phyloP scores from a whole-genome alignment of 2,888 invertebrate genomes.

The Branchipolynoe longqiensis region DNA sequence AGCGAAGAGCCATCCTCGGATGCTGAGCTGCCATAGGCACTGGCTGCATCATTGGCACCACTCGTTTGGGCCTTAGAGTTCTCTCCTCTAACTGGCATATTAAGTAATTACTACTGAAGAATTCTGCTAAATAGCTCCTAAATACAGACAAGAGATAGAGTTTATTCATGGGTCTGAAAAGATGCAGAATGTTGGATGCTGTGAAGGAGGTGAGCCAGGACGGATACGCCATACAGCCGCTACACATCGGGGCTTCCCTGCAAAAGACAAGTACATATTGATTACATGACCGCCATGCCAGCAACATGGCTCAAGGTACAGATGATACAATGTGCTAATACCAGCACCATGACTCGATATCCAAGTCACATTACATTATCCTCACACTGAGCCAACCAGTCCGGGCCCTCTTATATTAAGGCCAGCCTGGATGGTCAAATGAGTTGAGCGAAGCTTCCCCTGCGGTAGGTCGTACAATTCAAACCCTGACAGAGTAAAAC shows the following conservation, averaged over 20 bases:
- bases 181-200: constrained; percentile 69
- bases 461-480: not conserved
- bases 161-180: constrained; percentile 76
- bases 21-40: constrained; percentile 16
- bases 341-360: too few relatives aligned
- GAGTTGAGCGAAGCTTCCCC: not conserved
- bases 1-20: constrained; percentile 15
- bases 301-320: not conserved
- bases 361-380: too few relatives aligned
- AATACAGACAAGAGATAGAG: constrained; percentile 74
- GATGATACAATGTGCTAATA: not conserved
- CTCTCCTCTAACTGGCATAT: constrained; percentile 61
- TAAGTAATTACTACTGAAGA: constrained; percentile 75
- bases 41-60: not conserved
- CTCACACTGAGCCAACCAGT: too few relatives aligned
- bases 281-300: not conserved
- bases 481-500: not conserved
- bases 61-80: constrained; percentile 27
- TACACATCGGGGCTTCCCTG: constrained; percentile 55
- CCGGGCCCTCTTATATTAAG: too few relatives aligned
- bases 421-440: too few relatives aligned
- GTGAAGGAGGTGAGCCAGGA: not conserved
- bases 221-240: constrained; percentile 53
- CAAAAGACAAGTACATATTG: constrained; percentile 34
- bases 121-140: constrained; percentile 74